A percentile compares a stretch with the other conserved stretches of the same genome.
These are phyloP conservation scores for Rostratula benghalensis DNA, from an alignment of 2,113 vertebrate species.

Conservation along the genomic window DNA sequence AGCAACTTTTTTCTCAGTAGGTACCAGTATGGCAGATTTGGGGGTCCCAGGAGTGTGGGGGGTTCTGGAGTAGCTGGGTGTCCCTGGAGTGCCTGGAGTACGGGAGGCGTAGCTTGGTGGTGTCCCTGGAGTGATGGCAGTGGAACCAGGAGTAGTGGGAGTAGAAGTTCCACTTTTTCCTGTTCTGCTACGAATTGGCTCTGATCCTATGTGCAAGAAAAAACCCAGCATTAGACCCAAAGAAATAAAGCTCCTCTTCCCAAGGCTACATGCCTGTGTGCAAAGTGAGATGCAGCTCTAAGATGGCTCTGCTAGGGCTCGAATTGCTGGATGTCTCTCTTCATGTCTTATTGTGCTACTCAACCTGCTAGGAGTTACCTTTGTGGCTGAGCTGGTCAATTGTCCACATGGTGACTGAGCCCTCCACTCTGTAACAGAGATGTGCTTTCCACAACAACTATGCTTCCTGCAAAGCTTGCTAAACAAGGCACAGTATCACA, in stretches of 20 bases:
- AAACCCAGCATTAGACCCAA: background rate
- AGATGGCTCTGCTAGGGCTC: background rate
- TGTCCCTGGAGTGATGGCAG: slow-evolving; percentile 90
- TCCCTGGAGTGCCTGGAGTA: slow-evolving; percentile 89
- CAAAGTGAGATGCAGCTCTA: background rate
- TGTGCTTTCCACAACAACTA: background rate
- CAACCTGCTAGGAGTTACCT: background rate
- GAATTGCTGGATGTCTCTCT: background rate
- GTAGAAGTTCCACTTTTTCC: slow-evolving; percentile 92
- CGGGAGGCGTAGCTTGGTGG: slow-evolving; percentile 93
- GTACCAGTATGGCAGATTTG: slow-evolving; percentile 89
- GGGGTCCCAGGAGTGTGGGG: slow-evolving; percentile 93
- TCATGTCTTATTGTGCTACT: background rate
- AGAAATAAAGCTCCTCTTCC: background rate
- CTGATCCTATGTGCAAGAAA: slow-evolving; percentile 77
- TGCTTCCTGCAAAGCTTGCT: background rate
- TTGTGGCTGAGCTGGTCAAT: background rate
- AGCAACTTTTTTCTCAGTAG: slow-evolving; percentile 95
- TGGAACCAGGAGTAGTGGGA: slow-evolving; percentile 91
- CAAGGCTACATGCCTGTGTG: background rate
- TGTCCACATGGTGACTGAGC: background rate
- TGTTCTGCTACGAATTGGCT: slow-evolving; percentile 87
- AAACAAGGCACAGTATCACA: background rate
- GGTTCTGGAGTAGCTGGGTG: slow-evolving; percentile 86
- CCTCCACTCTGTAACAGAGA: background rate